Base-by-base conservation (phyloP, 2,888 invertebrate species). In the Nebria salina region DNA sequence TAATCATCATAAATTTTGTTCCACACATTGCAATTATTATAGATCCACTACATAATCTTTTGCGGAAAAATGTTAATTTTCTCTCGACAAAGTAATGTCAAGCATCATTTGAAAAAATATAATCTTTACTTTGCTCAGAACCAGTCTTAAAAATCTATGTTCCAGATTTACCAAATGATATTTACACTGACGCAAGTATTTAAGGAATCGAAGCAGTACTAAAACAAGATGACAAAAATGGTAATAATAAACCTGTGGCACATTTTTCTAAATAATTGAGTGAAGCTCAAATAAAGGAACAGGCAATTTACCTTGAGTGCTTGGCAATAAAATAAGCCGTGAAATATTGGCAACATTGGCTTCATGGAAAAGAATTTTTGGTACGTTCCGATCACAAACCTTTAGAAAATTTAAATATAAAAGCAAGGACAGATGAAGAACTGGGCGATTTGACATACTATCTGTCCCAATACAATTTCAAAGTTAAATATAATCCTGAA, bases 181-280 rank as follows among this genome's bases (percentile, higher is more conserved):
- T 85, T 65, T 83, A 83, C 66, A 85, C 84, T 26, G 85, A 85
- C 81, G 85, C 83, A 34, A 84, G 84, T 82, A 73, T 83, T 8
- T 34, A 81, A 81, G 85, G 85, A 64, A 34, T 84, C 11, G 85
- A 84, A 79, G 85, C 84, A 6, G 82, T 84, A 11, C 79, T 85
- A 41, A 84, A 84, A 82, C 84, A 85, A 82, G 20, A 5, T 26
- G 7, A 79, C 26, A 25, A 75, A 77, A 70, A 83, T 15, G 74
- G 76, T 11, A 73, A 77, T 11, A 41, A 54, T 68, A 81, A 83
- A 81, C 81, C 83, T 25, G 82, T 82, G 65, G 82, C 82, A 41
- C 1, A 20, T 20, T 83, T 83, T 54, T 78, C 82, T 72, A 83
- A 74, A 74, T 78, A 83, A 82, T 68, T 78, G 41, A 83, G 72